Conservation (phyloP, 2,797 vertebrate species). For the Anguilla anguilla region DNA sequence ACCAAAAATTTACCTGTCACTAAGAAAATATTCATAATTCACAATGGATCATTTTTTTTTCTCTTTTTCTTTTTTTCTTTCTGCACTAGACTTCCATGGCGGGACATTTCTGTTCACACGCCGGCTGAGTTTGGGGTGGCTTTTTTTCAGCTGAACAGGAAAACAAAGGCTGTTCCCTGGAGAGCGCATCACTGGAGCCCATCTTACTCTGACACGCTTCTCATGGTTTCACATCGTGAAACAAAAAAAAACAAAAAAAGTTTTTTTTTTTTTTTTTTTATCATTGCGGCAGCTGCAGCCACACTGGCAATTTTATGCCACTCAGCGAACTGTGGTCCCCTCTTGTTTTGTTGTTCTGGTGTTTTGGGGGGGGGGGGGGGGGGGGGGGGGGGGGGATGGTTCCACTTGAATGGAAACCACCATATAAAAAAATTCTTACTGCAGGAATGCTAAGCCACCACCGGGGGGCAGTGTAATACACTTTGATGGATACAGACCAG, state of each 20-base stretch:
- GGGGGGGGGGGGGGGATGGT: not conserved
- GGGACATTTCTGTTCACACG: slow-evolving; percentile 50
- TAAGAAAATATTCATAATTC: slow-evolving; percentile 49
- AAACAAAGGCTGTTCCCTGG: slow-evolving; percentile 41
- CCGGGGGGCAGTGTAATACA: not conserved
- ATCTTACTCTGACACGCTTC: slow-evolving; percentile 33
- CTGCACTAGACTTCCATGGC: slow-evolving; percentile 48
- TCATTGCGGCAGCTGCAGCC: slow-evolving; percentile 2
- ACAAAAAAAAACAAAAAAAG: slow-evolving; percentile 24
- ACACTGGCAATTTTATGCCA: not conserved
- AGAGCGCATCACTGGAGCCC: slow-evolving; percentile 55
- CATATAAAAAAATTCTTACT: not conserved
- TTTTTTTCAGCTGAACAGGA: slow-evolving; percentile 56
- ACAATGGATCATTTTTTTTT: slow-evolving; percentile 34
- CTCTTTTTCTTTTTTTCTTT: slow-evolving; percentile 25
- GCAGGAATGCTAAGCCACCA: not conserved
- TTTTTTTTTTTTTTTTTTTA: not conserved
- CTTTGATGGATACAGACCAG: too few relatives aligned
- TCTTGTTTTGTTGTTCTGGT: too few relatives aligned
- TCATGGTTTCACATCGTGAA: slow-evolving; percentile 31
- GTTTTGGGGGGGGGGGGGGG: too few relatives aligned
- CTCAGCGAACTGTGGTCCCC: too few relatives aligned
- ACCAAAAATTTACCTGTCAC: slow-evolving; percentile 58
- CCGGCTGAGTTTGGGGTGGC: slow-evolving; percentile 48
- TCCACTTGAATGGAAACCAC: not conserved